Base-by-base conservation (phyloP, 35 echinoderm and acorn worm species). In the Heliocidaris tuberculata region DNA sequence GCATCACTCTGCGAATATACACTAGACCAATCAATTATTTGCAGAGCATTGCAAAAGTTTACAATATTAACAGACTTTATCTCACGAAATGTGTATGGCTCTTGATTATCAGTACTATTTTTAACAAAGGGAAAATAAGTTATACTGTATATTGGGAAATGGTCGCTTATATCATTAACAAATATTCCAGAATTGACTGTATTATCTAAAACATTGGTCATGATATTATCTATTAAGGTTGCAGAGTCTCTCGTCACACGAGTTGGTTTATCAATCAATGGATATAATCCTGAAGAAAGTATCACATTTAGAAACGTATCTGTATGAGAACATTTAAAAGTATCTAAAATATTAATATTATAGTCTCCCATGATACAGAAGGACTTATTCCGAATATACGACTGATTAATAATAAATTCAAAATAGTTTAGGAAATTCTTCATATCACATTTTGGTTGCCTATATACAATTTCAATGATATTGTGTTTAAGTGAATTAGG, bases 191-290 rank as follows among this genome's bases (percentile, higher is more conserved):
- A 86, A 17, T 86, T 29, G 32, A 86, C 7, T 31, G 85, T 29
- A 31, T 86, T 86, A 19, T 35, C 32, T 86, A 86, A 30, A 86
- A 86, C 85, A 86, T 86, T 86, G 85, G 85, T 86, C 85, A 86
- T 86, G 27, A 86, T 86, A 19, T 86, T 86, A 30, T 86, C 85
- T 31, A 86, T 86, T 86, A 86, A 35, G 19, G 85, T 31, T 29
- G 85, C 85, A 19, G 85, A 86, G 85, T 86, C 1, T 86, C 29
- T 35, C 1, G 27, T 29, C 27, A 86, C 32, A 30, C 85, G 85
- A 31, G 85, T 86, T 9, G 85, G 85, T 86, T 86, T 86, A 86
- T 86, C 85, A 86, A 86, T 86, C 32, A 86, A 30, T 31, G 85
- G 85, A 35, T 86, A 86, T 31, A 31, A 30, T 31, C 85, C 85